Conservation (phyloP, 2,888 invertebrate species). For the Conops quadrifasciatus region DNA sequence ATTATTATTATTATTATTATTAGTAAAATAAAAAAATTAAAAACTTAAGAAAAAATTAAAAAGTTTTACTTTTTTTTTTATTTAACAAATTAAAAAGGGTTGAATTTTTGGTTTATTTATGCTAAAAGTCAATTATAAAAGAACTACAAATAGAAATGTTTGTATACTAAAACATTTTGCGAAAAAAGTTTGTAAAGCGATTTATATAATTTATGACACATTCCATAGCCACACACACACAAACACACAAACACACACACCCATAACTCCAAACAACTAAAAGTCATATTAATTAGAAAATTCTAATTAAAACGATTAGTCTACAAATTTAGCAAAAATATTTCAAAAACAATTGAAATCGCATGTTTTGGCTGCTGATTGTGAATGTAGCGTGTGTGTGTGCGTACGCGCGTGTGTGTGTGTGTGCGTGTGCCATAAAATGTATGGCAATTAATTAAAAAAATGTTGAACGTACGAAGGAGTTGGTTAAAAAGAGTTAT, state of each 20-base stretch:
- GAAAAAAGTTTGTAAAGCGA: not conserved
- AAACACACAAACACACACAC: not conserved
- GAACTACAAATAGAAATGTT: no score
- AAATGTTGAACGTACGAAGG: no score
- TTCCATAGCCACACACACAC: not conserved
- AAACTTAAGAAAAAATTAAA: no score
- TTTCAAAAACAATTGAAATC: not conserved
- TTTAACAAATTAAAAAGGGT: no score
- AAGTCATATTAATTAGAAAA: not conserved
- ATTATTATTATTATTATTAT: no score
- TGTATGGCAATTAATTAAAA: no score
- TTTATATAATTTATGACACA: not conserved
- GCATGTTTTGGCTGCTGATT: not conserved
- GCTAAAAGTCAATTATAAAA: no score
- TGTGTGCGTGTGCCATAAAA: not conserved
- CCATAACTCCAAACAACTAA: not conserved
- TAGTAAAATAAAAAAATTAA: no score
- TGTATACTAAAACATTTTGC: no score
- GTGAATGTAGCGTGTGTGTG: not conserved
- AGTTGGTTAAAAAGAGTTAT: no score
- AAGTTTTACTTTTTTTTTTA: no score
- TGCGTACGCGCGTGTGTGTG: not conserved
- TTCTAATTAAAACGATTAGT: not conserved
- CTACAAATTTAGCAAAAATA: not conserved
- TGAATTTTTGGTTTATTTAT: no score